Base-by-base conservation (phyloP, 1,140 invertebrate species). In the Saccostrea cuccullata region DNA sequence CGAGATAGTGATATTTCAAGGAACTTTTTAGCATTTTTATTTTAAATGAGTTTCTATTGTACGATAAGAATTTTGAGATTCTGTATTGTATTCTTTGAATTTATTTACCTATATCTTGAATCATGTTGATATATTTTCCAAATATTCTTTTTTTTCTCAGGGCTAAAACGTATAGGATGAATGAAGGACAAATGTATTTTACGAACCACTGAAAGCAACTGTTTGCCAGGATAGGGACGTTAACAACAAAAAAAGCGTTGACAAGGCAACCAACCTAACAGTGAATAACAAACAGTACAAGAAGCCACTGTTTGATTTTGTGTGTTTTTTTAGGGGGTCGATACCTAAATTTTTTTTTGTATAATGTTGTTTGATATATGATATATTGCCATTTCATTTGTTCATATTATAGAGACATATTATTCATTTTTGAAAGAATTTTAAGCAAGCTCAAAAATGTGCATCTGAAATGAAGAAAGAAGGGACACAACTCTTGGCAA, bases 181-280 rank as follows among this genome's bases (percentile, higher is more conserved):
- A 97, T 92, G 97, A 97, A 91, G 97, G 97, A 30, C 96, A 96
- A 82, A 96, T 97, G 17, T 98, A 97, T 93, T 98, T 97, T 94
- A 96, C 96, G 86, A 96, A 97, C 6, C 97, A 98, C 93, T 98
- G 97, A 95, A 97, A 97, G 92, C 97, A 97, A 93, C 95, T 97
- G 1, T 98, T 98, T 93, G 97, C 97, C 92, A 96, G 97, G n/a
- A 97, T 97, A 95, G 97, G 95, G 95, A 36, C 89, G 94, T 56
- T 94, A 95, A 90, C 95, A 95, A 90, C 94, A 95, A 87, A 95
- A 95, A 89, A 94, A 95, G 86, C 94, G 94, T 90, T 96, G 95
- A 95, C 90, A 87, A 85, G 92, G 88, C 83, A 90, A 90, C 73
- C 88, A 91, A 47, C 64, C 84, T n/a, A 60, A 58, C 47, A 47